Evolutionary conservation across 2,113 vertebrate genomes (phyloP).

Genomic region (Epinephelus cyanopodus): DNA sequence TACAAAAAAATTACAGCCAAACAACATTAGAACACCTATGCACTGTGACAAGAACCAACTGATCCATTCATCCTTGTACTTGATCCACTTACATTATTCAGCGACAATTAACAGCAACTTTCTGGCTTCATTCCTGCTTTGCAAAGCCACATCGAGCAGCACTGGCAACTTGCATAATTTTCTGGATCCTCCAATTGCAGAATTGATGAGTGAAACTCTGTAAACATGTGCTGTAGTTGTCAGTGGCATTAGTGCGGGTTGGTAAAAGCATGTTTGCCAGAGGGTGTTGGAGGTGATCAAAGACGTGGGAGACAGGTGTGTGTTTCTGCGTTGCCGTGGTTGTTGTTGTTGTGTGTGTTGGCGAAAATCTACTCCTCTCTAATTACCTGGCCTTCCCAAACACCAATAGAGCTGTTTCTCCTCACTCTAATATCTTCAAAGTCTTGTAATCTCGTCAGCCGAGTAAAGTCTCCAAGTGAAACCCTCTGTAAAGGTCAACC

Average conservation of each 20-base stretch:
- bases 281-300: background rate
- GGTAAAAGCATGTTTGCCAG: background rate
- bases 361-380: slow-evolving; percentile 2
- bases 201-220: background rate
- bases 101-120: background rate
- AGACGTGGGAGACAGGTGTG: background rate
- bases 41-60: too few relatives aligned
- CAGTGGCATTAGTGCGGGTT: background rate
- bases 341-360: background rate
- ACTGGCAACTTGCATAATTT: too few relatives aligned
- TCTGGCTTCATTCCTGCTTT: background rate
- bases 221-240: background rate
- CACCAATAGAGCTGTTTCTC: slow-evolving; percentile 12
- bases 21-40: too few relatives aligned
- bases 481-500: slow-evolving; percentile 75
- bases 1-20: too few relatives aligned
- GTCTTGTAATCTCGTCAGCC: slow-evolving; percentile 54
- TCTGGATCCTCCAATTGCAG: background rate
- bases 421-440: slow-evolving; percentile 60
- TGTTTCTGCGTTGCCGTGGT: background rate
- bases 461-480: slow-evolving; percentile 59
- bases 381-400: slow-evolving; percentile 32
- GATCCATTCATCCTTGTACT: too few relatives aligned
- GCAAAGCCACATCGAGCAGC: background rate
- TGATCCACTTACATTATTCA: too few relatives aligned